Conservation (phyloP, 2,888 invertebrate genomes). For the Hypercompe scribonia region DNA sequence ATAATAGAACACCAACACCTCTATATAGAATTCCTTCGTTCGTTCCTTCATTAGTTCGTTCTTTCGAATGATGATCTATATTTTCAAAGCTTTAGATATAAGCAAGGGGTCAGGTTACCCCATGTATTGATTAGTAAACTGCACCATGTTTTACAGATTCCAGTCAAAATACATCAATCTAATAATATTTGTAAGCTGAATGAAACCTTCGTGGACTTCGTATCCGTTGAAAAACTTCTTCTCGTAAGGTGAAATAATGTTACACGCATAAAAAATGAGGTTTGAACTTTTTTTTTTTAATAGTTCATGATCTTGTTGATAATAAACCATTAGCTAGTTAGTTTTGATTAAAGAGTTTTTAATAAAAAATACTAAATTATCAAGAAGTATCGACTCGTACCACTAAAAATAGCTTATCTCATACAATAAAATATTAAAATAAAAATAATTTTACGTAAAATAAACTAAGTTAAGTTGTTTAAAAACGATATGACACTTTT, state of each 20-base stretch:
- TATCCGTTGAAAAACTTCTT: background rate
- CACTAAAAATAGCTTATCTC: too few relatives aligned
- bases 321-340: too few relatives aligned
- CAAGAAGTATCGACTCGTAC: too few relatives aligned
- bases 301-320: too few relatives aligned
- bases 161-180: background rate
- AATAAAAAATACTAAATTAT: too few relatives aligned
- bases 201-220: background rate
- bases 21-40: background rate
- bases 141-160: background rate
- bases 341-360: too few relatives aligned
- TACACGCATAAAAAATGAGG: too few relatives aligned
- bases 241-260: background rate
- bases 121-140: background rate
- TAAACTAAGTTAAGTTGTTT: background rate
- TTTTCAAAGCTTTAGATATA: background rate
- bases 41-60: background rate
- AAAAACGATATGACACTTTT: background rate
- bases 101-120: background rate
- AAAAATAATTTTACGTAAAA: background rate
- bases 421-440: too few relatives aligned
- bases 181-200: background rate
- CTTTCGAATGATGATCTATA: background rate
- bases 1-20: slow-evolving; percentile 7
- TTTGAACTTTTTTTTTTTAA: too few relatives aligned